phyloP scores from a whole-genome alignment of 2,797 vertebrate species.

The Notolepis coatsorum region DNA sequence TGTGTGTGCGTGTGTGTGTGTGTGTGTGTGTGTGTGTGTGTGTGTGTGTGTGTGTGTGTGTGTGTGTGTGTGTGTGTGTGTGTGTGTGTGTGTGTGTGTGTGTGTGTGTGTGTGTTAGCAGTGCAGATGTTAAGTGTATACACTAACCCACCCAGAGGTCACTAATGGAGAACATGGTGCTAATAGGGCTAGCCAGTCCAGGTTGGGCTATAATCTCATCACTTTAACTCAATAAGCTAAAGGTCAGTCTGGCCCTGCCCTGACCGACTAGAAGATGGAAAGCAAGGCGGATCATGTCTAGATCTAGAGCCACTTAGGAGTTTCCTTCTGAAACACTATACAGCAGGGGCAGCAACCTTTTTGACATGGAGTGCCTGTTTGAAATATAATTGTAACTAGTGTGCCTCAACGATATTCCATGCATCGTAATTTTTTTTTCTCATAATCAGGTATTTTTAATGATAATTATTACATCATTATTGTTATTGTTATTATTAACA shows the following conservation, averaged over 20 bases:
- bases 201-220: constrained; percentile 78
- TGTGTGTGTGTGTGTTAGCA: constrained; percentile 35
- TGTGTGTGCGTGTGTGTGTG: neutral
- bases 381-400: no score
- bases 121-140: constrained; percentile 41
- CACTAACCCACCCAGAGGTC: constrained; percentile 66
- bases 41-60: constrained; percentile 38
- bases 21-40: neutral
- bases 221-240: constrained; percentile 76
- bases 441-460: no score
- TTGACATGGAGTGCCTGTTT: no score
- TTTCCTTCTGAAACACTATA: no score
- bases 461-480: no score
- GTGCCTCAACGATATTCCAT: no score
- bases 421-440: no score
- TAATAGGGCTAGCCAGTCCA: constrained; percentile 67
- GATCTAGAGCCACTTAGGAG: no score
- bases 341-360: no score
- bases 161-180: constrained; percentile 74
- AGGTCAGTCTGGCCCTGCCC: constrained; percentile 71
- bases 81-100: constrained; percentile 21
- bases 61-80: neutral
- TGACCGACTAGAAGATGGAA: neutral
- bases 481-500: no score
- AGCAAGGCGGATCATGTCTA: no score